A percentile compares a stretch with the other conserved stretches of the same genome.
These are phyloP conservation scores for Gerris buenoi DNA, from an alignment of 1,140 invertebrate species.

Conservation along the genomic window DNA sequence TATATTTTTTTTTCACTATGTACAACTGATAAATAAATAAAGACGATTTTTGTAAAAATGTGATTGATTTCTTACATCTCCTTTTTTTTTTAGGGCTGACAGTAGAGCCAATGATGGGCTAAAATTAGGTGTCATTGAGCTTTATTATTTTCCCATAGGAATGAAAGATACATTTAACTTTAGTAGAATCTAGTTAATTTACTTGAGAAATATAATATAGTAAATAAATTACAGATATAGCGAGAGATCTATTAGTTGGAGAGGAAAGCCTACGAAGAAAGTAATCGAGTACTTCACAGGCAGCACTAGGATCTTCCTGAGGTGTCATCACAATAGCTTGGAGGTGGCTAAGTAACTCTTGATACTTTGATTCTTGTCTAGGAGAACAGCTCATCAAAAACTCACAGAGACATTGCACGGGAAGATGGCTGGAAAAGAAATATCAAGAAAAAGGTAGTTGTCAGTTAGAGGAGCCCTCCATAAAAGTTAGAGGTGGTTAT, in stretches of 20 bases:
- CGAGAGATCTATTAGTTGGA: slow-evolving; percentile 58
- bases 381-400: slow-evolving; percentile 67
- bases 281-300: slow-evolving; percentile 77
- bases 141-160: no score
- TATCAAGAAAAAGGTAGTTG: no score
- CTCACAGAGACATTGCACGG: slow-evolving; percentile 91
- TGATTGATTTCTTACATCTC: no score
- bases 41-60: no score
- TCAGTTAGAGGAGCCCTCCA: no score
- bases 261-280: slow-evolving; percentile 74
- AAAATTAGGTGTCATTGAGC: background rate
- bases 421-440: slow-evolving; percentile 56
- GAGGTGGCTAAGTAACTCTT: slow-evolving; percentile 64
- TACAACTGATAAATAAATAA: no score
- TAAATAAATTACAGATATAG: slow-evolving; percentile 40
- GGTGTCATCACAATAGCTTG: slow-evolving; percentile 44
- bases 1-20: no score
- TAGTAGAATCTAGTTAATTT: no score
- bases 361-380: slow-evolving; percentile 48
- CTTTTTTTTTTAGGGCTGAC: no score
- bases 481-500: no score
- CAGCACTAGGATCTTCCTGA: slow-evolving; percentile 40
- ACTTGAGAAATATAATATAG: no score
- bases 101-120: background rate
- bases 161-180: no score